Conservation (phyloP, 2,888 invertebrate genomes). For the Phania funesta region DNA sequence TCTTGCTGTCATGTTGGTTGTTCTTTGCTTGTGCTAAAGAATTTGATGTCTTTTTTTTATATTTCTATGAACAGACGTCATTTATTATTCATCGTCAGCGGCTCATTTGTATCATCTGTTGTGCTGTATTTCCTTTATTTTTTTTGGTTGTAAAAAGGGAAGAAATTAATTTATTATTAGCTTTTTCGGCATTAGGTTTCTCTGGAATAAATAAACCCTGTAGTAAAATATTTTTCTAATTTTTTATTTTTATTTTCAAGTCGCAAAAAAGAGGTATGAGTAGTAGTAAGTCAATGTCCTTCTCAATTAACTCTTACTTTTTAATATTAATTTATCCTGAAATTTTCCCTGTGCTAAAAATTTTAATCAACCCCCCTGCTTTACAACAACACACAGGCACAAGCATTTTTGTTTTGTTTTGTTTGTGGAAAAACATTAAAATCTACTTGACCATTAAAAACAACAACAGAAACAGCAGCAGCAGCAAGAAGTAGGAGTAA, state of each 20-base stretch:
- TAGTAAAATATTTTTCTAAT: background rate
- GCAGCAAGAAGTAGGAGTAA: background rate
- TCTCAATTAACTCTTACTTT: slow-evolving; percentile 53
- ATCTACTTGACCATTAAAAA: slow-evolving; percentile 2
- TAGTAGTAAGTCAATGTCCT: slow-evolving; percentile 59
- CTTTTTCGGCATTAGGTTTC: background rate
- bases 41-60: slow-evolving; percentile 45
- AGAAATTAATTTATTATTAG: slow-evolving; percentile 45
- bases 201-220: background rate
- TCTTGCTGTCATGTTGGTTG: slow-evolving; percentile 6
- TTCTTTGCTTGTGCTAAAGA: slow-evolving; percentile 3
- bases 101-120: slow-evolving; percentile 44
- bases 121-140: background rate
- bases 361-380: slow-evolving; percentile 15
- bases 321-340: slow-evolving; percentile 31
- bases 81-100: slow-evolving; percentile 45
- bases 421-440: background rate
- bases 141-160: background rate
- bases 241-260: background rate
- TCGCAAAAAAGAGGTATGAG: background rate
- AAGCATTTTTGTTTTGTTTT: background rate
- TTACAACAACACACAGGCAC: background rate
- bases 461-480: background rate
- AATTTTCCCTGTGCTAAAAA: background rate
- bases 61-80: slow-evolving; percentile 17